Evolutionary conservation across 2,113 vertebrate species (phyloP), one percentile per base, ranked within the genome.

Genomic region (Sinosuthora webbiana): DNA sequence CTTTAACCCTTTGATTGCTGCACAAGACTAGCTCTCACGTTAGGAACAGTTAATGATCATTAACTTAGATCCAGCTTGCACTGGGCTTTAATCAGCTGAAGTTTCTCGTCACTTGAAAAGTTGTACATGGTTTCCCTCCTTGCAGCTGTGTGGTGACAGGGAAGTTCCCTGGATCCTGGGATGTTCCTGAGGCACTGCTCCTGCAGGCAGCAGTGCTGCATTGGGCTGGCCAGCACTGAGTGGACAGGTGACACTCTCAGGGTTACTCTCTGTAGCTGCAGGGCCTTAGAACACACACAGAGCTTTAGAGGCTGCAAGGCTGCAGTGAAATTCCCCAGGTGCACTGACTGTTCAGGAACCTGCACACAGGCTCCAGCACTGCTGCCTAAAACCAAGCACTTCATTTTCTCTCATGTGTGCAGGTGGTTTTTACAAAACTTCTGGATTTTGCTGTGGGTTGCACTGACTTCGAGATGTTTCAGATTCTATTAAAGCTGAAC

Each of bases 391-490:
- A 18, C 81, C 74, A 15, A 77, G 89, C 76, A 70, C 88, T 90
- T 89, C 56, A 2, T 83, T 83, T 39, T 50, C 53, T 89, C 57
- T 76, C 19, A 0, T 41, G 7, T 44, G 78, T 94, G 88, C 88
- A 85, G 93, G 80, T 92, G 24, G 11, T 86, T 93, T 80, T 86
- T 92, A 88, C 92, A 86, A 33, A 86, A 73, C 71, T 95, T 94
- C 33, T 74, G 59, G 78, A 33, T 91, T 77, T 79, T 89, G 75
- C 67, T 91, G 75, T 91, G 87, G 86, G 92, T 96, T 94, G 92
- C 96, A 96, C 95, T 97, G 94, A 95, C 84, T 95, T 90, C 2
- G 6, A 90, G 47, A 73, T 95, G 87, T 95, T 95, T 92, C 69
- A 42, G 64, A 81, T 55, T 31, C 59, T 84, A 76, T 95, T 96